These are phyloP conservation scores for Coenonympha arcania DNA, from an alignment of 2,888 invertebrate species.

Conservation along the genomic window DNA sequence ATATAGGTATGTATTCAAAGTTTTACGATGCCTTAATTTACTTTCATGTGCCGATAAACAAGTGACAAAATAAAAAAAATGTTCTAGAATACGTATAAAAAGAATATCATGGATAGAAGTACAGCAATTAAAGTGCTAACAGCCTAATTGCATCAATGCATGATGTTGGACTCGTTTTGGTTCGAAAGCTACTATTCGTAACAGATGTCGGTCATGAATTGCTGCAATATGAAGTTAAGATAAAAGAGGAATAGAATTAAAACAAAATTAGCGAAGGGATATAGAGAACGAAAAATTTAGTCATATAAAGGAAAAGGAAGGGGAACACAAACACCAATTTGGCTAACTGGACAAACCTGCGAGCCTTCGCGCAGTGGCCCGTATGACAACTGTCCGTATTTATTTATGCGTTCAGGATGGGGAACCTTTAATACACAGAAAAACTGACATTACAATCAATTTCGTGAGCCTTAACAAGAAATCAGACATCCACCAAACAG, in stretches of 20 bases:
- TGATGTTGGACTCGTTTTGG: constrained; percentile 20
- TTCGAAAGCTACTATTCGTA: constrained; percentile 7
- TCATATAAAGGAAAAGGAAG: constrained; percentile 53
- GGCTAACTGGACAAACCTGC: constrained; percentile 75
- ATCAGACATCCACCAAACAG: constrained; percentile 52
- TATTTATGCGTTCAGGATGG: constrained; percentile 76
- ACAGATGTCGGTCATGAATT: constrained; percentile 34
- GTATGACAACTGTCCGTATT: constrained; percentile 78
- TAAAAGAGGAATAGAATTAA: constrained; percentile 24
- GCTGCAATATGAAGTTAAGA: constrained; percentile 47
- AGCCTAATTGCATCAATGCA: constrained; percentile 53
- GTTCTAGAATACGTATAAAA: constrained; percentile 39
- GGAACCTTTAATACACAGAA: constrained; percentile 79
- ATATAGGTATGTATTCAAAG: constrained; percentile 30
- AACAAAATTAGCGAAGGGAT: constrained; percentile 12
- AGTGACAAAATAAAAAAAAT: constrained; percentile 45
- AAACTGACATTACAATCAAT: constrained; percentile 58
- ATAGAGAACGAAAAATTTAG: constrained; percentile 28
- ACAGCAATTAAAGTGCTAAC: constrained; percentile 50
- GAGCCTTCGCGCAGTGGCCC: constrained; percentile 79
- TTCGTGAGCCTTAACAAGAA: constrained; percentile 32
- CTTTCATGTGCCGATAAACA: constrained; percentile 75
- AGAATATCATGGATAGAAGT: no score
- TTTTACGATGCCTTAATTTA: constrained; percentile 43
- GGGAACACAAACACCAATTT: constrained; percentile 72